Base-by-base conservation (phyloP, 2,888 invertebrate genomes). In the Caenorhabditis imperialis region DNA sequence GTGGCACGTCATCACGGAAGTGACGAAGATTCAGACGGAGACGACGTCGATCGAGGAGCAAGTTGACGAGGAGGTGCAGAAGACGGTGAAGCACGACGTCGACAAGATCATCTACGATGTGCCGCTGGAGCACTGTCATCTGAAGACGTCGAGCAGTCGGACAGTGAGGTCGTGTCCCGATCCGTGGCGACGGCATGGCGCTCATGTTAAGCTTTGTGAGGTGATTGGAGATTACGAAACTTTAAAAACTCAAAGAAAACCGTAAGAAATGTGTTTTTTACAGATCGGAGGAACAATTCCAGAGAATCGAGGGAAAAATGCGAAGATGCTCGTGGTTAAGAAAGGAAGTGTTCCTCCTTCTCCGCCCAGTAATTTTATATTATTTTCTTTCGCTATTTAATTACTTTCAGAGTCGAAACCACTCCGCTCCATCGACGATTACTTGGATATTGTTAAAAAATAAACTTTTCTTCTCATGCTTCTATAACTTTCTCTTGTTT, bases 101-200 rank as follows among this genome's bases (percentile, higher is more conserved):
- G 67, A 57, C 7, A 50, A 51, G 35, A 57, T 23, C 0, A 40
- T 74, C 4, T 74, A 67, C 23, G 74, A 67, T 12, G 27, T 74
- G 18, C 67, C 67, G n/a, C 22, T 67, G 14, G 67, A 74, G 14
- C 51, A 48, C 8, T 61, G 60, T 40, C 54, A 51, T 23, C 38
- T 74, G 1, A 10, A 40, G 33, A 25, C 51, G 8, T 37, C 57
- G 3, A 48, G 44, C 18, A 27, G 6, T 25, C 53, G 74, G 3
- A 54, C 44, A 2, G 14, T 65, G 6, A 20, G 74, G 45, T 61
- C 61, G 5, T 61, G 63, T 51, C 55, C 67, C 6, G 74, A 74
- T 62, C 74, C 74, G 23, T 74, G 74, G 74, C 42, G 74, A 30
- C 53, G 35, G 57, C 54, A 74, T 37, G 74, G 74, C 14, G 74